These are phyloP conservation scores for Callipepla californica DNA, from an alignment of 2,113 vertebrate genomes.

Conservation along the genomic window DNA sequence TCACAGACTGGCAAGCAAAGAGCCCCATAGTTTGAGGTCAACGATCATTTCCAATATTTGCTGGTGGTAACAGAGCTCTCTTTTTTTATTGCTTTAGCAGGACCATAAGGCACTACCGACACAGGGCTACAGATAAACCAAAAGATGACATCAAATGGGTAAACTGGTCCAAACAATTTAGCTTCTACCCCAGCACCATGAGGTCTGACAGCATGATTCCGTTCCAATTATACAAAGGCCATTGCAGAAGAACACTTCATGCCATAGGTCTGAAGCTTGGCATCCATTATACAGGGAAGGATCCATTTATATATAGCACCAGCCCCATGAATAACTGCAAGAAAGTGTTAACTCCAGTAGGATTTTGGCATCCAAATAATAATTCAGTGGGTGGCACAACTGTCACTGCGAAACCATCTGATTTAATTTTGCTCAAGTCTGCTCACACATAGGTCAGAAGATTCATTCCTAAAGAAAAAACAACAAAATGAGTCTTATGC, in stretches of 20 bases:
- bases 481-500: slow-evolving; percentile 72
- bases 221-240: slow-evolving; percentile 37
- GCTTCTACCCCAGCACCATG: slow-evolving; percentile 57
- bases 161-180: slow-evolving; percentile 57
- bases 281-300: slow-evolving; percentile 70
- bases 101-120: slow-evolving; percentile 27
- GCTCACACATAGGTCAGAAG: slow-evolving; percentile 73
- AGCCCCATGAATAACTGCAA: slow-evolving; percentile 68
- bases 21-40: not conserved
- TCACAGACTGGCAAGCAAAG: slow-evolving; percentile 47
- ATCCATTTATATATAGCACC: slow-evolving; percentile 65
- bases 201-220: slow-evolving; percentile 59
- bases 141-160: slow-evolving; percentile 53
- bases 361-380: slow-evolving; percentile 74
- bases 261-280: slow-evolving; percentile 72
- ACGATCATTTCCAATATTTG: slow-evolving; percentile 19
- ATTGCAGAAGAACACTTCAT: slow-evolving; percentile 62
- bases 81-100: slow-evolving; percentile 42
- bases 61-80: slow-evolving; percentile 48
- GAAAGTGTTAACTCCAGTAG: slow-evolving; percentile 70
- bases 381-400: slow-evolving; percentile 74
- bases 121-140: slow-evolving; percentile 7
- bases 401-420: slow-evolving; percentile 72
- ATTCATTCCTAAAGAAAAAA: slow-evolving; percentile 75
- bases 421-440: slow-evolving; percentile 74